Conservation (phyloP, 2,113 vertebrate species). For the Antechinus flavipes region DNA sequence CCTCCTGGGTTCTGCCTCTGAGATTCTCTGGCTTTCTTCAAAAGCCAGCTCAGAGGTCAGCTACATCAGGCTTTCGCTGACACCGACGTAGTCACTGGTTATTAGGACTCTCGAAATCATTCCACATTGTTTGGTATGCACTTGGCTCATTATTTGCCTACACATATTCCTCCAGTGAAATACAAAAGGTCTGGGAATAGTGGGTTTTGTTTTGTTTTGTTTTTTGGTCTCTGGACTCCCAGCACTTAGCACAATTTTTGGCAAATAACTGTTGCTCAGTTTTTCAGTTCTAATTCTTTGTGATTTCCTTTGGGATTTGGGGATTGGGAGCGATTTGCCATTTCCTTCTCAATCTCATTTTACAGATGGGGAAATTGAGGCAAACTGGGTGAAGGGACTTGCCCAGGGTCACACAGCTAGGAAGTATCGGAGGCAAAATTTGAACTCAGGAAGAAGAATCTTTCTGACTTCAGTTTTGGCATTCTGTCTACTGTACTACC, state of each 20-base stretch:
- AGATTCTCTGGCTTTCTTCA: background rate
- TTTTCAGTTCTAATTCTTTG: background rate
- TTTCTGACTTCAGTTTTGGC: background rate
- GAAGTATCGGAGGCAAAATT: background rate
- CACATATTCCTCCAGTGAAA: background rate
- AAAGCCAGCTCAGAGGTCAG: background rate
- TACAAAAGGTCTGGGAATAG: background rate
- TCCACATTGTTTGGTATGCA: background rate
- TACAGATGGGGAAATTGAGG: background rate
- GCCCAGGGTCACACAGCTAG: too few relatives aligned
- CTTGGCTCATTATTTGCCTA: background rate
- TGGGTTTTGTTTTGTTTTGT: background rate
- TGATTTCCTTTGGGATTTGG: background rate
- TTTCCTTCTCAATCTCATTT: background rate
- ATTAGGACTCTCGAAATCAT: background rate
- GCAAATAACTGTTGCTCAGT: background rate
- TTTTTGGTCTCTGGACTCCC: background rate
- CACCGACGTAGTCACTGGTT: background rate
- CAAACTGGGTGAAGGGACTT: background rate
- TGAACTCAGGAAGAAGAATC: background rate
- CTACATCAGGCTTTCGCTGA: background rate
- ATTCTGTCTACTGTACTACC: background rate
- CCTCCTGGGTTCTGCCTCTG: background rate
- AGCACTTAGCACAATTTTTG: background rate
- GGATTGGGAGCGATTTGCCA: background rate